Evolutionary conservation across 2,888 invertebrate genomes (phyloP), one percentile per base, ranked within the genome.

Genomic region (Glomeris marginata): DNA sequence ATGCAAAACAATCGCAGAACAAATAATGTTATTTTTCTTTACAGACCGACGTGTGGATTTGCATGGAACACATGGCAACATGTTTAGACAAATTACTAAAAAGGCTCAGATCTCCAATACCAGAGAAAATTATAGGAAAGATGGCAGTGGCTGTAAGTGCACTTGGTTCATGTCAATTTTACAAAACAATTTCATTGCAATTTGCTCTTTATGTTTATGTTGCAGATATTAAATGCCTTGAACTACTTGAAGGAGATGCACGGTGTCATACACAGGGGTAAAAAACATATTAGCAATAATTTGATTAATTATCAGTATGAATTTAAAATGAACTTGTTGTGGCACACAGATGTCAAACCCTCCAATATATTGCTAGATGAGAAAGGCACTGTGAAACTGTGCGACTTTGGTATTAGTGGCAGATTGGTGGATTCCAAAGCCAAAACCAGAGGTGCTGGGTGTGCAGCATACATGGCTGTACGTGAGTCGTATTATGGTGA

Each of bases 351-450:
- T 73, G 91, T 97, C 48, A 97, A 97, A 68, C 98, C 98, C 44
- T 95, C 95, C 61, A 99, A 98, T 72, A 98, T 99, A 60, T 74
- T 98, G 56, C 75, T 98, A 58, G 95, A 97, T 69, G 84, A 87
- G 69, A 80, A 80, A 63, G 97, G 97, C 18, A 85, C 85, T 62
- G 87, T 98, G 8, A 98, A 99, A 70, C 74, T 98, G 35, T 99
- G 98, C 72, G 98, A 99, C 77, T 98, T 98, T 74, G 98, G 98
- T 58, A 98, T 98, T 67, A 95, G 95, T 66, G 98, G 97, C 18
- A 78, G 92, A 53, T 76, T 98, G 54, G 95, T 97, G 35, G 95
- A 97, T 73, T 97, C 95, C 45, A 92, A 94, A 74, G 97, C 95
- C 2, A 91, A 90, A 70, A 95, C 95, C 18, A 74, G 92, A 63